Conservation (phyloP, 2,113 vertebrate genomes). For the Strix uralensis region DNA sequence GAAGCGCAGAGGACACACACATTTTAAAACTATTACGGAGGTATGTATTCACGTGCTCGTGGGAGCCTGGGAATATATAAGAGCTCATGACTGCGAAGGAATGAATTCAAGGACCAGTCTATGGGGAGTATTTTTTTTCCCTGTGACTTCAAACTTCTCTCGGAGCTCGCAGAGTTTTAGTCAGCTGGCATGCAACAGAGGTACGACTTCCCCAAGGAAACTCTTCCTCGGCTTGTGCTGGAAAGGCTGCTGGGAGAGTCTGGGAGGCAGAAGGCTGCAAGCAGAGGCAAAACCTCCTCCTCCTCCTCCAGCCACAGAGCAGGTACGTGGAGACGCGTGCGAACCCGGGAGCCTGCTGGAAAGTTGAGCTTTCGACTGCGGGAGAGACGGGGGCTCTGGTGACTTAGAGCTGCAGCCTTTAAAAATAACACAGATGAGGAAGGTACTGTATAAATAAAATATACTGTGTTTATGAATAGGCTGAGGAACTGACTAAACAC, state of each 20-base stretch:
- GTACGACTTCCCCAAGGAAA: slow-evolving; percentile 57
- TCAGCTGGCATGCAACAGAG: slow-evolving; percentile 64
- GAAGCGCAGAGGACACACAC: slow-evolving; percentile 15
- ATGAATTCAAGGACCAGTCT: slow-evolving; percentile 51
- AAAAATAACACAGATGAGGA: slow-evolving; percentile 14
- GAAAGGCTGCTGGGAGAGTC: slow-evolving; percentile 47
- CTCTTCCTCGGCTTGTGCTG: slow-evolving; percentile 34
- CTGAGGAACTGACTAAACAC: slow-evolving; percentile 3
- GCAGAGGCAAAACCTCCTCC: slow-evolving; percentile 19
- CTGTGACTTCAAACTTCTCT: slow-evolving; percentile 68
- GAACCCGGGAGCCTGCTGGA: neutral
- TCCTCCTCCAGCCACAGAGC: slow-evolving; percentile 5
- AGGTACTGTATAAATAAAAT: slow-evolving; percentile 37
- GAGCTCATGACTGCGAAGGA: slow-evolving; percentile 47
- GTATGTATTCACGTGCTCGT: slow-evolving; percentile 25
- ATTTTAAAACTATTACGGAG: slow-evolving; percentile 55
- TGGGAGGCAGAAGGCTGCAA: slow-evolving; percentile 24
- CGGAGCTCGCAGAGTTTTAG: slow-evolving; percentile 46
- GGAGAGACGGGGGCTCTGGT: neutral
- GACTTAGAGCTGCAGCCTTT: slow-evolving; percentile 17
- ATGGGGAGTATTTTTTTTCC: slow-evolving; percentile 42
- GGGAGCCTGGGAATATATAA: slow-evolving; percentile 52
- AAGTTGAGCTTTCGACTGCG: slow-evolving; percentile 34
- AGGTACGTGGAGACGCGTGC: slow-evolving; percentile 38
- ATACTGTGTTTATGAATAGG: neutral